These are phyloP conservation scores for Ptychodera flava DNA, from an alignment of 35 echinoderm and acorn worm species.

Conservation along the genomic window DNA sequence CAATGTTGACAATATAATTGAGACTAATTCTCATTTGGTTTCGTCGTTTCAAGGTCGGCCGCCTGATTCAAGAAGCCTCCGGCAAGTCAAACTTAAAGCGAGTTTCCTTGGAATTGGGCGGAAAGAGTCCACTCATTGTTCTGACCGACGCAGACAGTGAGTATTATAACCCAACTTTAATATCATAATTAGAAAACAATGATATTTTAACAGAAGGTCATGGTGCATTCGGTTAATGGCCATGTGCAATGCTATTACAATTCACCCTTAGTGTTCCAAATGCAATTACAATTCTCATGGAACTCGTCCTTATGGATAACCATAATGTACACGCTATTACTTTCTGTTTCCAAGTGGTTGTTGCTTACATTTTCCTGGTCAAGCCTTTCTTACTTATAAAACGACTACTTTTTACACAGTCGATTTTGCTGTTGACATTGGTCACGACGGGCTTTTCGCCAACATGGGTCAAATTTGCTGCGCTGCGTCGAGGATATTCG, in stretches of 20 bases:
- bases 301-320: too few species aligned
- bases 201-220: too few species aligned
- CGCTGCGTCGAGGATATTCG: conserved; percentile 70
- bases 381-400: too few species aligned
- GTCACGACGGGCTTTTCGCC: conserved; percentile 86
- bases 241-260: background rate
- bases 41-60: conserved; percentile 25
- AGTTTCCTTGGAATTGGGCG: conserved; percentile 61
- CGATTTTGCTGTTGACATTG: conserved; percentile 78
- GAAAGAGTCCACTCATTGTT: conserved; percentile 65
- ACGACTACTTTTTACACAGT: conserved; percentile 27
- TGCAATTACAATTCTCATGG: too few species aligned
- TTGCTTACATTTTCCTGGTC: too few species aligned
- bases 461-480: conserved; percentile 84
- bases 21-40: background rate
- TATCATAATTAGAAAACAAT: too few species aligned
- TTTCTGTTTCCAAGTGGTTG: too few species aligned
- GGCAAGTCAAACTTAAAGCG: conserved; percentile 51
- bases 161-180: too few species aligned
- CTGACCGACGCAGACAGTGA: conserved; percentile 61
- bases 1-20: too few species aligned
- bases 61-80: conserved; percentile 49
- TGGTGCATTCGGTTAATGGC: too few species aligned
- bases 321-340: too few species aligned
- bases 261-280: too few species aligned